Percentiles rank a stretch among this genome's conserved stretches.
These are phyloP conservation scores for Clarias macrocephalus DNA, from an alignment of 2,113 vertebrate genomes.

Conservation along the genomic window DNA sequence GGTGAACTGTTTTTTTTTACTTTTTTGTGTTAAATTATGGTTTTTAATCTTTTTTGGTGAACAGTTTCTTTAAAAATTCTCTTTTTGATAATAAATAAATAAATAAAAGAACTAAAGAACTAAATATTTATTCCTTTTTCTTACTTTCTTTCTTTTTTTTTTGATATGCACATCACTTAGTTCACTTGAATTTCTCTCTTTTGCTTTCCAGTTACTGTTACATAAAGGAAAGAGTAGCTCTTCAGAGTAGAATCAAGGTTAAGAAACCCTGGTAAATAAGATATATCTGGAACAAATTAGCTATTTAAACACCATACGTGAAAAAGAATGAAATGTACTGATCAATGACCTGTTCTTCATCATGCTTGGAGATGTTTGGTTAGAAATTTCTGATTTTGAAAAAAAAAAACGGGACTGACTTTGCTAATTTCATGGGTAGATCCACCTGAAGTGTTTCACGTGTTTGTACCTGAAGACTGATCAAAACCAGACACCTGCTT, in stretches of 20 bases:
- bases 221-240: not conserved
- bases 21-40: not conserved
- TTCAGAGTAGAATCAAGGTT: not conserved
- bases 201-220: not conserved
- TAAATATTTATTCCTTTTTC: not conserved
- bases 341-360: not conserved
- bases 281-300: too few species aligned
- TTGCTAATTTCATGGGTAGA: not conserved
- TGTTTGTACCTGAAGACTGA: conserved; percentile 15
- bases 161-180: not conserved
- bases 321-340: not conserved
- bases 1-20: not conserved
- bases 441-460: too few species aligned
- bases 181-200: not conserved
- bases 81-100: not conserved
- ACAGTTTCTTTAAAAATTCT: not conserved
- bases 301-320: not conserved
- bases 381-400: not conserved
- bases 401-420: not conserved
- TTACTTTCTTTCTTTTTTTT: not conserved
- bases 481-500: conserved; percentile 40
- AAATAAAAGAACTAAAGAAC: too few species aligned
- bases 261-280: not conserved
- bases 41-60: not conserved
- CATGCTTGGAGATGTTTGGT: not conserved